Percentiles rank a stretch among this genome's conserved stretches.
Conservation (phyloP, 2,797 vertebrate genomes). For the Craterocephalus amniculus region DNA sequence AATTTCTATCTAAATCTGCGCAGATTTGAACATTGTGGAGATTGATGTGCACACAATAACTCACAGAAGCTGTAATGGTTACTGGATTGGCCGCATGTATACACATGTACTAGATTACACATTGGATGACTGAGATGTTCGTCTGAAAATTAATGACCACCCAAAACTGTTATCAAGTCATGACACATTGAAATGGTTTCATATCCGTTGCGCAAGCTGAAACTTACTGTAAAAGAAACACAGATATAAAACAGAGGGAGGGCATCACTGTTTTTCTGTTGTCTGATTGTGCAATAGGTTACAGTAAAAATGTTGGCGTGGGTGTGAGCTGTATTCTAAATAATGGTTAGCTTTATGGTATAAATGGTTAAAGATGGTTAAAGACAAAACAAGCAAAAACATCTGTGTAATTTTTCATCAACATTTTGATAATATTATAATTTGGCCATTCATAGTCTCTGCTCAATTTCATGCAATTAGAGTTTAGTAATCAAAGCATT, state of each 20-base stretch:
- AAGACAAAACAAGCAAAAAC: neutral
- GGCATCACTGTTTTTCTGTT: constrained; percentile 2
- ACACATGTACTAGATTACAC: neutral
- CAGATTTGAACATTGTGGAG: constrained; percentile 9
- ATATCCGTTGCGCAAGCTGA: neutral
- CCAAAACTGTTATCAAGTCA: neutral
- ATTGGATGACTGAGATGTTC: neutral
- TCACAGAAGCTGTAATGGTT: constrained; percentile 7
- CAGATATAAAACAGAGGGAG: neutral
- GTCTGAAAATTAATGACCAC: neutral
- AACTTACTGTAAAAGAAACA: constrained; percentile 5
- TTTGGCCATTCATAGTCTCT: constrained; percentile 4
- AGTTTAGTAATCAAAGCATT: constrained; percentile 15
- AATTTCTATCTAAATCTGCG: neutral
- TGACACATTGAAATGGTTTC: neutral
- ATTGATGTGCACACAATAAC: constrained; percentile 21
- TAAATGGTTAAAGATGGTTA: neutral
- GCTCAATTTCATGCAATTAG: constrained; percentile 28
- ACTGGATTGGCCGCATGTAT: neutral
- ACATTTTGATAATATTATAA: constrained; percentile 13
- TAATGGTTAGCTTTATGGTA: neutral
- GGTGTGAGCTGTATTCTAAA: neutral
- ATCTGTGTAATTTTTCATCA: neutral
- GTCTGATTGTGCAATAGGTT: constrained; percentile 10
- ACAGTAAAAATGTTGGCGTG: neutral